Base-by-base conservation (phyloP, 37 sponge, comb jelly and placozoan genomes). In the Tethya wilhelma region DNA sequence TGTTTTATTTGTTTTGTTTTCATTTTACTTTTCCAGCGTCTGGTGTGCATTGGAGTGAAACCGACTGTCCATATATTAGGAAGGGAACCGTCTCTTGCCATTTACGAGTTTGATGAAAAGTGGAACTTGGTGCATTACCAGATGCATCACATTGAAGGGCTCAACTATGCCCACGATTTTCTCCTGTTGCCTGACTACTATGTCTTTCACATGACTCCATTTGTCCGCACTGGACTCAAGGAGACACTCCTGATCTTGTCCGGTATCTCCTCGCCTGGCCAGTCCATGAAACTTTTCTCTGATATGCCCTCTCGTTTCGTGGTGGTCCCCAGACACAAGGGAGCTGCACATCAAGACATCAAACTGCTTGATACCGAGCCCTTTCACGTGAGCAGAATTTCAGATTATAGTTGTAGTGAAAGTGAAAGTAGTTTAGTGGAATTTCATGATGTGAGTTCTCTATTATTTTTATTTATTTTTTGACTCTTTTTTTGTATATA, bases 151-250 rank as follows among this genome's bases (percentile, higher is more conserved):
- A 86, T 96, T 31, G 79, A 86, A 0, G 96, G 96, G 19, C 87
- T 96, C 79, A 92, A 92, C 79, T 96, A 96, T 33, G 84, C 84
- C 66, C 96, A 96, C 30, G 96, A 96, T 57, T 86, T 96, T 58
- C 80, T 92, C 23, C 83, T 96, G 33, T 67, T 96, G 4, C 87
- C 78, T 22, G 91, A 89, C 41, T 96, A 88, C 89, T 96, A 96
- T 45, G 65, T 96, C 2, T 42, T 96, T 44, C 96, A 96, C 82
- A 91, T 92, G 86, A 96, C 93, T 44, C 96, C 96, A 17, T 96
- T 91, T 79, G 90, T 76, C 11, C 39, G 71, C 22, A 59, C 84
- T 41, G 28, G 58, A 23, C 56, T 78, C 31, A 77, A 38, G 2
- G 31, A 32, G 28, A 46, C 79, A 31, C 38, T 84, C 9, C 29